Conservation (phyloP, 1,140 invertebrate species). For the Brachionus paranguensis region DNA sequence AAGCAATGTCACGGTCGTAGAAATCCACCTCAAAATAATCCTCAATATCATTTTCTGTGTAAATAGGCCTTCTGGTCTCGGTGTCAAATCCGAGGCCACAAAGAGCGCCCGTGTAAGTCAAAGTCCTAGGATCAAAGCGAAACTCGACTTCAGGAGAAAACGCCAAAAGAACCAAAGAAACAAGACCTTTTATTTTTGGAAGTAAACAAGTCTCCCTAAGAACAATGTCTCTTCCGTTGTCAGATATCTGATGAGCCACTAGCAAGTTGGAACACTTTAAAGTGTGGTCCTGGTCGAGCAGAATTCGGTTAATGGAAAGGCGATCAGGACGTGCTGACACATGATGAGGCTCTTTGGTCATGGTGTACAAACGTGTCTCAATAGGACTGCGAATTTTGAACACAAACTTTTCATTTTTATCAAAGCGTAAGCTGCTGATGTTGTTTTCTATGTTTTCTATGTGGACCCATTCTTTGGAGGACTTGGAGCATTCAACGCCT, state of each 20-base stretch:
- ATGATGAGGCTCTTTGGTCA: not conserved
- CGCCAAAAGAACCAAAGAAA: not conserved
- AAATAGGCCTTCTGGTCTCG: not conserved
- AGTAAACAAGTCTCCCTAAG: not conserved
- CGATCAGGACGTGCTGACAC: not conserved
- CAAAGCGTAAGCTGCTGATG: not conserved
- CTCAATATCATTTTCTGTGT: conserved; percentile 22
- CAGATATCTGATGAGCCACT: not conserved
- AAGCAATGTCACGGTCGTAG: not conserved
- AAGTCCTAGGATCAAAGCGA: not conserved
- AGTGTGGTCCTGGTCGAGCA: not conserved
- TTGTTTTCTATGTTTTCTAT: not conserved
- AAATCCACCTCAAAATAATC: conserved; percentile 33
- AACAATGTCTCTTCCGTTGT: not conserved
- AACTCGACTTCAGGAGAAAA: conserved; percentile 34
- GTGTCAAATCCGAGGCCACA: conserved; percentile 28
- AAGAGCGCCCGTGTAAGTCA: conserved; percentile 7
- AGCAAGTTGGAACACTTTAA: not conserved
- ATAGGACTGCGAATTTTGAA: not conserved
- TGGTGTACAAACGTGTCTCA: not conserved
- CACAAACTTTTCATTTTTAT: not conserved
- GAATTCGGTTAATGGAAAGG: not conserved
- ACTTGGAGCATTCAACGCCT: not conserved
- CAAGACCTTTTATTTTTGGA: conserved; percentile 30
- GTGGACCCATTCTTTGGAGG: not conserved